Evolutionary conservation across 2,888 invertebrate genomes (phyloP).

Genomic region (Nebria salina): DNA sequence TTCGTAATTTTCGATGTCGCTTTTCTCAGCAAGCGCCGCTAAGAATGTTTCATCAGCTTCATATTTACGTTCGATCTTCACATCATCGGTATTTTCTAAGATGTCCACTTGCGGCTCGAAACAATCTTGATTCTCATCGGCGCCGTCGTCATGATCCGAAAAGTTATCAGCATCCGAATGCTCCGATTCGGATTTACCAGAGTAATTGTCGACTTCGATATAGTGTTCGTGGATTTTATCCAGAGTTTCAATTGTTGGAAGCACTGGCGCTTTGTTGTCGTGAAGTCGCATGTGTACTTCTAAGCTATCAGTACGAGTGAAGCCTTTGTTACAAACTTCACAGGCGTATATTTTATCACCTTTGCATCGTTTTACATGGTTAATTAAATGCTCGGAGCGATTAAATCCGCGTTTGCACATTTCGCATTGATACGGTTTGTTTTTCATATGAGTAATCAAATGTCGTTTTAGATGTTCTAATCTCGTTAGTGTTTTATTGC

Average conservation of each 20-base stretch:
- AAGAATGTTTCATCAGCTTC: constrained; percentile 35
- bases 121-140: constrained; percentile 52
- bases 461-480: constrained; percentile 61
- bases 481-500: constrained; percentile 60
- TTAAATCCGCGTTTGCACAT: constrained; percentile 62
- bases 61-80: constrained; percentile 35
- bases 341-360: constrained; percentile 62
- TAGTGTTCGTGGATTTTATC: constrained; percentile 62
- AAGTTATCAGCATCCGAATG: constrained; percentile 50
- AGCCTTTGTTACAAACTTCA: constrained; percentile 63
- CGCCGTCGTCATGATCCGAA: constrained; percentile 52
- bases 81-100: constrained; percentile 49
- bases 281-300: constrained; percentile 60
- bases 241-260: constrained; percentile 60
- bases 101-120: constrained; percentile 58
- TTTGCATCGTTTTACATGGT: constrained; percentile 60
- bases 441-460: constrained; percentile 60
- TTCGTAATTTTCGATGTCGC: constrained; percentile 44
- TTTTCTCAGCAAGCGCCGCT: constrained; percentile 36
- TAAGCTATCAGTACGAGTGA: constrained; percentile 60
- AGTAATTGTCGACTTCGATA: constrained; percentile 54
- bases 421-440: constrained; percentile 60
- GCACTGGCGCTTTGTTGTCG: constrained; percentile 56
- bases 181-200: constrained; percentile 42
- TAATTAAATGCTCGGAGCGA: constrained; percentile 59